Base-by-base conservation (phyloP, 2,888 invertebrate genomes). In the Himalopsyche anomala region DNA sequence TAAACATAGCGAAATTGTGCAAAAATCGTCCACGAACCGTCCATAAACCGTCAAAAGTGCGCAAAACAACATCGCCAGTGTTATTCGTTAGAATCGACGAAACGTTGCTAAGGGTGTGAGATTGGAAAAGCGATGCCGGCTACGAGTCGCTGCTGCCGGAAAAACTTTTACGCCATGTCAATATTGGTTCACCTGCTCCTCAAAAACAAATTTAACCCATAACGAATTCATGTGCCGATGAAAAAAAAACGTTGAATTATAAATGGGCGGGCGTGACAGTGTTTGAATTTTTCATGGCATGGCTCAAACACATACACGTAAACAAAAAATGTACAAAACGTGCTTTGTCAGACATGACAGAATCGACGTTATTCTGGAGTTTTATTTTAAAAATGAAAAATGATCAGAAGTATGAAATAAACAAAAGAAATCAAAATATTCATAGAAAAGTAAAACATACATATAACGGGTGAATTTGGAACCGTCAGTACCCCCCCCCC, bases 181-280 rank as follows among this genome's bases (percentile, higher is more conserved):
- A 85, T 82, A 82, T 85, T 85, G 80, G 85, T 51, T 40, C 55
- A 82, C 79, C 85, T 82, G 82, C 82, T 82, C 54, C 82, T 85
- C 85, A 79, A 79, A 82, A 82, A 51, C 62, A 82, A 82, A 82
- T 82, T 82, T 82, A 36, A 28, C 51, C 28, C 28, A 38, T 54
- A 55, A 82, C 55, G 55, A 82, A 54, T 74, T 74, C 74, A 74
- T 74, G 74, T 38, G 74, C 45, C 28, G 80, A 80, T 80, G 42
- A 80, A 80, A 74, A 62, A 28, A 74, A 74, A 62, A 62, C 74
- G 74, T 36, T 74, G 74, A 74, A 74, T 74, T 74, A 74, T 74
- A 74, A 74, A 74, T 38, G 28, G 80, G 80, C 17, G 80, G 5
- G 17, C 6, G 38, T 38, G 55, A 80, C 38, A 40, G 79, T 28